These are phyloP conservation scores for Eupeodes luniger DNA, from an alignment of 2,888 invertebrate genomes.

Conservation along the genomic window DNA sequence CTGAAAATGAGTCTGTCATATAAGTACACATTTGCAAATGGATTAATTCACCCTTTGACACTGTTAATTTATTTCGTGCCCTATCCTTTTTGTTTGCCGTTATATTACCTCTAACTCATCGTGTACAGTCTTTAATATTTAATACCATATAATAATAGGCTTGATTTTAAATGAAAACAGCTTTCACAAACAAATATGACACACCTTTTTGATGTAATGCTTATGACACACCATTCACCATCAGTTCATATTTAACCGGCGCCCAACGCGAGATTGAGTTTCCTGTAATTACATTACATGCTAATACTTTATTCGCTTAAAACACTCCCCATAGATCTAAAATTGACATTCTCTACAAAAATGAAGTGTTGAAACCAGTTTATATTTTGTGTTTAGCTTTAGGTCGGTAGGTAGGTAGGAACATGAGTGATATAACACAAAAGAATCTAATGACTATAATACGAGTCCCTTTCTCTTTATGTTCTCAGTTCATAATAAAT, in stretches of 20 bases:
- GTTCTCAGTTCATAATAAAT: conserved; percentile 1
- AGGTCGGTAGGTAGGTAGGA: background rate
- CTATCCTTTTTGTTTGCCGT: no score
- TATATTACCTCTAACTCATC: background rate
- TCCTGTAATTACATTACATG: conserved; percentile 37
- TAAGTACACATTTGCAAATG: background rate
- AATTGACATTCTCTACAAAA: conserved; percentile 32
- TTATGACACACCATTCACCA: conserved; percentile 15
- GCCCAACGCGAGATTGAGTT: conserved; percentile 12
- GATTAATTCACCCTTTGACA: background rate
- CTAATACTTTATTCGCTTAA: conserved; percentile 12
- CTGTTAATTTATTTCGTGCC: background rate
- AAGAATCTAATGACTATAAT: conserved; percentile 28
- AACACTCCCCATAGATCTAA: conserved; percentile 37
- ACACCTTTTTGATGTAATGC: conserved; percentile 34
- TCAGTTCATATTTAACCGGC: conserved; percentile 2
- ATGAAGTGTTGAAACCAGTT: conserved; percentile 32
- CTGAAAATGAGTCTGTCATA: background rate
- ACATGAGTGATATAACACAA: conserved; percentile 9
- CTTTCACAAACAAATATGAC: conserved; percentile 35
- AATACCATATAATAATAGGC: conserved; percentile 11
- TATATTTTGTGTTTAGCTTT: background rate
- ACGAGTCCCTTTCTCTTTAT: background rate
- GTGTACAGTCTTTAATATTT: background rate
- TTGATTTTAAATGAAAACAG: conserved; percentile 25